Evolutionary conservation across 2,888 invertebrate species (phyloP).

Genomic region (Chymomyza caudatula): DNA sequence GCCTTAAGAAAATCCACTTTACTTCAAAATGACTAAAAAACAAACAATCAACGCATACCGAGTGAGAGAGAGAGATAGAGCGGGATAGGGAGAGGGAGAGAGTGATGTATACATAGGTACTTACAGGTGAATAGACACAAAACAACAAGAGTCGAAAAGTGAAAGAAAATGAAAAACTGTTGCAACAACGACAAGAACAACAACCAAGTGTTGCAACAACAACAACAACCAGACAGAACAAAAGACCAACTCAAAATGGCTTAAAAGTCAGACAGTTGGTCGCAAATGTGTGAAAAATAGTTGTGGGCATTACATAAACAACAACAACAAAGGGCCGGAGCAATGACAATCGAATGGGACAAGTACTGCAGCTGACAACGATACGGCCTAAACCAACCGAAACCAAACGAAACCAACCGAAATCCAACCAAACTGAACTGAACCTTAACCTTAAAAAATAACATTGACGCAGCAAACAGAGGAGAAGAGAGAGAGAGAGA

Average conservation of each 20-base stretch:
- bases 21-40: not conserved
- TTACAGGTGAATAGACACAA: slow-evolving; percentile 36
- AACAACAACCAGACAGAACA: slow-evolving; percentile 9
- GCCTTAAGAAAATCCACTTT: slow-evolving; percentile 41
- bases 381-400: slow-evolving; percentile 39
- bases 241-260: slow-evolving; percentile 30
- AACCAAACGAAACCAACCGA: slow-evolving; percentile 13
- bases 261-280: slow-evolving; percentile 16
- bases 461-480: slow-evolving; percentile 30
- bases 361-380: slow-evolving; percentile 53
- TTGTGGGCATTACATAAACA: slow-evolving; percentile 40
- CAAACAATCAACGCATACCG: too few species aligned
- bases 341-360: not conserved
- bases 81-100: too few species aligned
- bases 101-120: too few species aligned
- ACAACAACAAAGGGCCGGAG: not conserved
- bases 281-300: slow-evolving; percentile 57
- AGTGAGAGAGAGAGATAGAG: too few species aligned
- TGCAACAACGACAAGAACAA: slow-evolving; percentile 14
- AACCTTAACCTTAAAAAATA: slow-evolving; percentile 2
- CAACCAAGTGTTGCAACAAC: slow-evolving; percentile 13
- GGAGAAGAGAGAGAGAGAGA: slow-evolving; percentile 5
- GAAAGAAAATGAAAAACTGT: not conserved
- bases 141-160: slow-evolving; percentile 12
- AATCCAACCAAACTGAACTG: slow-evolving; percentile 1